Evolutionary conservation across 2,888 invertebrate genomes (phyloP).

Genomic region (Salpingus planirostris): DNA sequence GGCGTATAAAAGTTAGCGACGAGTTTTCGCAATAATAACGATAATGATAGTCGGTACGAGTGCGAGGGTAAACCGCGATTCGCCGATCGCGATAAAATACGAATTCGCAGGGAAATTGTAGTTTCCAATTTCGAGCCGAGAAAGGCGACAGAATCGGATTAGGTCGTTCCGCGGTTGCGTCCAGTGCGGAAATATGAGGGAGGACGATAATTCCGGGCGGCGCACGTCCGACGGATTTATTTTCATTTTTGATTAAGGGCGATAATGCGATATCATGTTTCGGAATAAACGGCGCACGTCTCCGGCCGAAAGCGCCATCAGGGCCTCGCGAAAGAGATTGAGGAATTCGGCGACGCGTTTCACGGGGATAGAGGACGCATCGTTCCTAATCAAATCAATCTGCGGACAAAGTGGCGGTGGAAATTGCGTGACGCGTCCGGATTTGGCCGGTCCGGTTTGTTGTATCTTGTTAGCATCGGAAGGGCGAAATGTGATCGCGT

Average conservation of each 20-base stretch:
- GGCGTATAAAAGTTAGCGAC: too few species aligned
- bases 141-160: too few species aligned
- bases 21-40: too few species aligned
- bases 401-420: slow-evolving; percentile 2
- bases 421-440: slow-evolving; percentile 7
- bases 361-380: slow-evolving; percentile 4
- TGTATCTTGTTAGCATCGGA: slow-evolving; percentile 9
- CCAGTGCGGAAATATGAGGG: too few species aligned
- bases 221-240: neutral
- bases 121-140: too few species aligned
- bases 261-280: neutral
- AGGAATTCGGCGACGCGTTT: slow-evolving; percentile 3
- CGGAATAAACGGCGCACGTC: slow-evolving; percentile 1
- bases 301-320: neutral
- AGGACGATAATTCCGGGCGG: too few species aligned
- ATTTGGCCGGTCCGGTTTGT: slow-evolving; percentile 8
- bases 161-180: too few species aligned
- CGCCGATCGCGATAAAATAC: too few species aligned
- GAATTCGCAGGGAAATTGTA: too few species aligned
- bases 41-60: too few species aligned
- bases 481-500: slow-evolving; percentile 11
- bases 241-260: slow-evolving; percentile 1
- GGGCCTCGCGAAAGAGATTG: slow-evolving; percentile 4
- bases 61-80: too few species aligned
- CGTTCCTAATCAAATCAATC: slow-evolving; percentile 7